Conservation (phyloP, 2,797 vertebrate genomes). For the Brachyrhaphis roseni region DNA sequence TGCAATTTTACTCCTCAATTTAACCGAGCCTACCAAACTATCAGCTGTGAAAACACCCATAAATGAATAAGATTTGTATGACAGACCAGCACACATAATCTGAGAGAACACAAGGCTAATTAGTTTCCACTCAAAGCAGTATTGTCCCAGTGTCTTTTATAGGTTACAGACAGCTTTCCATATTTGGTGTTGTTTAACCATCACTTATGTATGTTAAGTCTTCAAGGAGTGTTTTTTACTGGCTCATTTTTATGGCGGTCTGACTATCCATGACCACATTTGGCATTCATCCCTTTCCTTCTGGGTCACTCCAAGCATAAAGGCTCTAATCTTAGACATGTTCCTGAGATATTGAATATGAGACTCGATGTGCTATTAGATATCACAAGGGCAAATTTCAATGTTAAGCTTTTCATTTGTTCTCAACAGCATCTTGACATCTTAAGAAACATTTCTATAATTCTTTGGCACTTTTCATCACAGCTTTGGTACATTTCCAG, state of each 20-base stretch:
- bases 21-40: no score
- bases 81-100: background rate
- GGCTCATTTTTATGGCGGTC: no score
- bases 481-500: background rate
- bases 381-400: background rate
- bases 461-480: background rate
- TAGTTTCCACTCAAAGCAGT: background rate
- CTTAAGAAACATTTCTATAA: background rate
- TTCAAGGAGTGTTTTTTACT: background rate
- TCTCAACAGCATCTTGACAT: background rate
- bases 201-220: background rate
- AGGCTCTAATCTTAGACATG: background rate
- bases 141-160: background rate
- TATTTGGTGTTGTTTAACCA: background rate
- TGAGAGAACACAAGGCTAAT: background rate
- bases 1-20: no score
- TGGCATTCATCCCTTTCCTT: background rate
- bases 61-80: background rate
- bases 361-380: background rate
- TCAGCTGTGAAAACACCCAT: background rate
- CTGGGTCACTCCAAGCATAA: background rate
- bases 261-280: background rate
- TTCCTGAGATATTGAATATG: background rate
- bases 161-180: background rate
- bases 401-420: background rate